Evolutionary conservation across 2,888 invertebrate species (phyloP), one percentile per base, ranked within the genome.

Genomic region (Drosophila aldrichi): DNA sequence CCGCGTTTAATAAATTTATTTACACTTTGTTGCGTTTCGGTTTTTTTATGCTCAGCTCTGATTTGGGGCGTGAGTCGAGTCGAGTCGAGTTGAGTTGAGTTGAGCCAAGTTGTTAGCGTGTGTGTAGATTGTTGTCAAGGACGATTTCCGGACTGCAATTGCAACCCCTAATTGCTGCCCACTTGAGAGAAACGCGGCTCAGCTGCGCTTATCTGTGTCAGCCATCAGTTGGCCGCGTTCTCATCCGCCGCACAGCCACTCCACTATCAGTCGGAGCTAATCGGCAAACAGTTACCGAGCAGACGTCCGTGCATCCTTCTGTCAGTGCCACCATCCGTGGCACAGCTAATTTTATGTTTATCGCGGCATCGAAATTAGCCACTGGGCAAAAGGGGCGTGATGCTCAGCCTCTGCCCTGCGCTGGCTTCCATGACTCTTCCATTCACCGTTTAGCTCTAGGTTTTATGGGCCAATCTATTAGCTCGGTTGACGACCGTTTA

Each of bases 161-260:
- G 74, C 86, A 87, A 88, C 85, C 85, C 85, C 88, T 85, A 85
- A 85, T 85, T 87, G 85, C 82, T 69, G 77, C 56, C 85, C 85
- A 85, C 88, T 84, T 85, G 71, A 82, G 70, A 74, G 73, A 41
- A 70, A 64, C 62, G 57, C 64, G 57, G 59, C 77, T 78, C 81
- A 82, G 82, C 79, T 79, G 76, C 74, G 76, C 79, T 85, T 85
- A 85, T 85, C 85, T 85, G 67, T 67, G 66, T 66, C 52, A 72
- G 62, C 70, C 76, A 86, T 88, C 85, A 82, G 85, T 70, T 81
- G 87, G 69, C 36, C 54, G 65, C 58, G 63, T 77, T 81, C 84
- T 70, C 87, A 86, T 60, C 75, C 62, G 44, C 60, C 65, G 44
- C 58, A 55, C 49, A 44, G 43, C 51, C 68, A 67, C 54, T 73